A percentile compares a stretch with the other conserved stretches of the same genome.
phyloP scores from a whole-genome alignment of 2,888 invertebrate genomes.

The Caenorhabditis zanzibari region DNA sequence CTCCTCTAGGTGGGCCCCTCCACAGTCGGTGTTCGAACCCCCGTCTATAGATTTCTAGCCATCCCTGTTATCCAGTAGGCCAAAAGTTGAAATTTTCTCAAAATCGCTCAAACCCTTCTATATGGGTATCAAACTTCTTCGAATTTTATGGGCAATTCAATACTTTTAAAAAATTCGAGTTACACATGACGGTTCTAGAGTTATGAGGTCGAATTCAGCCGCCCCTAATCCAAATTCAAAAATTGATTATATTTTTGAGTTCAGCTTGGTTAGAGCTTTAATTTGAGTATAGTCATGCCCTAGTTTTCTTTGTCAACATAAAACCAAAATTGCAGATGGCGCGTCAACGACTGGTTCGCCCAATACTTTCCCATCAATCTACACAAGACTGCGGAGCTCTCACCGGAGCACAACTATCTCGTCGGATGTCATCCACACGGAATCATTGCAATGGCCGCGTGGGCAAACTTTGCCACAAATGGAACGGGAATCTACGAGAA shows the following conservation, averaged over 20 bases:
- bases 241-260: neutral
- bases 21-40: too few species aligned
- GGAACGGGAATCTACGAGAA: slow-evolving; percentile 84
- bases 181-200: too few species aligned
- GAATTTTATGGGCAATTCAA: slow-evolving; percentile 1
- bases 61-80: too few species aligned
- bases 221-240: too few species aligned
- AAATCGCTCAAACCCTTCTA: neutral
- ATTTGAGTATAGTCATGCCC: neutral
- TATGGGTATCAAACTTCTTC: neutral
- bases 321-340: slow-evolving; percentile 43
- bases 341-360: slow-evolving; percentile 88
- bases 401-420: slow-evolving; percentile 72
- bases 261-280: neutral
- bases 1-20: too few species aligned
- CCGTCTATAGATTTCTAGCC: too few species aligned
- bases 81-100: neutral
- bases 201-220: too few species aligned
- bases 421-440: slow-evolving; percentile 94
- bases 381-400: slow-evolving; percentile 90
- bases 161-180: too few species aligned
- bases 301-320: neutral
- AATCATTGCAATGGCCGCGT: slow-evolving; percentile 90
- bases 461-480: slow-evolving; percentile 90
- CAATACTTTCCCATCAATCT: slow-evolving; percentile 91